Base-by-base conservation (phyloP, 2,113 vertebrate species). In the Onychorhynchus coronatus region DNA sequence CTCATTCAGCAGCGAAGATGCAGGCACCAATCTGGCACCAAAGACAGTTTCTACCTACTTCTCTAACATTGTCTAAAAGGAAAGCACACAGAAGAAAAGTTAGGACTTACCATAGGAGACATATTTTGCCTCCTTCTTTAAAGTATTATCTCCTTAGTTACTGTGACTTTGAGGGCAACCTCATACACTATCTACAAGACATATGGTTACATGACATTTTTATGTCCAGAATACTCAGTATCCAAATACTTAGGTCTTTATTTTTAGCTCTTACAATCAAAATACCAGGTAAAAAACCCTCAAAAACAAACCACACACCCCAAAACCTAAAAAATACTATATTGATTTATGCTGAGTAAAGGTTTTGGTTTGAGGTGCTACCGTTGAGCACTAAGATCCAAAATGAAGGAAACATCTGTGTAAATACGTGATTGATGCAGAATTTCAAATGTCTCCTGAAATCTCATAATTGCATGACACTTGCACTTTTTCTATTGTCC, bases 341-440 rank as follows among this genome's bases (percentile, higher is more conserved):
- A 49, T 6, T 72, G n/a, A 50, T 23, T 59, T 30, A 62, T 14
- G 6, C 2, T 47, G 8, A 59, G 7, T n/a, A 81, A 82, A 53
- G 4, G 18, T 12, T 33, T 86, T 56, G 11, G 6, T 87, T 78
- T 81, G 61, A 90, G 28, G 12, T 58, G 11, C 11, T 62, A 42
- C 5, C 18, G 65, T 2, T 59, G 19, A 76, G 39, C 3, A 2
- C 28, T 49, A 74, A 53, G 70, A 73, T 30, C 9, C 0, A 0
- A 88, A 81, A 74, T 74, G 20, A 78, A 59, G 37, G 42, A 62
- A 67, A 27, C 2, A 75, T 17, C 41, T 55, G 5, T 19, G 12
- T 44, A 63, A 89, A 67, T 9, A 62, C n/a, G 24, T 42, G 35
- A 15, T 9, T 58, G 27, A 28, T 35, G 9, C 9, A 61, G 63